Percentiles rank a stretch among this genome's conserved stretches.
phyloP scores from a whole-genome alignment of 2,113 vertebrate genomes.

The Orientallactaga bullata region DNA sequence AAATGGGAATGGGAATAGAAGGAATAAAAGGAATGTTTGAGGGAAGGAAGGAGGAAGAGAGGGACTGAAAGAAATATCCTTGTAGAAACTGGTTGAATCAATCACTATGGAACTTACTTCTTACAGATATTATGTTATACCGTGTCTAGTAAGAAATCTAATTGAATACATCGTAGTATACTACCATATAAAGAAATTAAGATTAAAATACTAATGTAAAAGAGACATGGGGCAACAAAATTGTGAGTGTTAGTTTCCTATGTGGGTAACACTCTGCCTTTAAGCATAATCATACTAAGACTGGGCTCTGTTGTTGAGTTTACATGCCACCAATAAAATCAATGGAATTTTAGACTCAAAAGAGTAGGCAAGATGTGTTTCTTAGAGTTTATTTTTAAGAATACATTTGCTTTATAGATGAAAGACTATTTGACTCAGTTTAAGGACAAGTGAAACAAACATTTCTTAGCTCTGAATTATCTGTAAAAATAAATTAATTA shows the following conservation, averaged over 20 bases:
- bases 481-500: neutral
- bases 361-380: neutral
- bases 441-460: conserved; percentile 46
- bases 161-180: neutral
- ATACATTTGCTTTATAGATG: conserved; percentile 39
- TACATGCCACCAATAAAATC: neutral
- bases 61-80: neutral
- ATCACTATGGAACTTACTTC: neutral
- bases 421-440: conserved; percentile 22
- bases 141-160: neutral
- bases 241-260: neutral
- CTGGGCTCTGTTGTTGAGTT: neutral
- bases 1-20: neutral
- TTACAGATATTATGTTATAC: neutral
- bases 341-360: neutral
- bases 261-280: neutral
- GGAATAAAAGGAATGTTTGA: neutral
- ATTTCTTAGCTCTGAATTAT: conserved; percentile 24
- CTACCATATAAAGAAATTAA: neutral
- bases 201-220: neutral
- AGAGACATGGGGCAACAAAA: neutral
- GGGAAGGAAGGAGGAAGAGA: neutral
- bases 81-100: neutral
- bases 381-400: conserved; percentile 21
- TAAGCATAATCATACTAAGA: neutral